Evolutionary conservation across 1,140 invertebrate species (phyloP).

Genomic region (Formica selysi): DNA sequence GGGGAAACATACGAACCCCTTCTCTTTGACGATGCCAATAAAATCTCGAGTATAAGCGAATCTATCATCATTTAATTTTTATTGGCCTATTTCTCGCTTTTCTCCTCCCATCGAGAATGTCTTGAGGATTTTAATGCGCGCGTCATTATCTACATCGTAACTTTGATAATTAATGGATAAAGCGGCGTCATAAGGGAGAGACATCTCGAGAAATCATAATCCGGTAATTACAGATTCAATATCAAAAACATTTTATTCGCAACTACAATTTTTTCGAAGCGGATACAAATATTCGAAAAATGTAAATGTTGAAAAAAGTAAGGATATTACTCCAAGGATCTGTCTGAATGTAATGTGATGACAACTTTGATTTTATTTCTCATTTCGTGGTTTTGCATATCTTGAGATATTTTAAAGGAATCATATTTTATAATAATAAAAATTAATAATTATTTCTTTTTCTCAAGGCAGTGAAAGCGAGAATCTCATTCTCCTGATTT

Average conservation of each 20-base stretch:
- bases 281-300: neutral
- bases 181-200: neutral
- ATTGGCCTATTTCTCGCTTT: neutral
- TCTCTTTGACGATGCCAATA: slow-evolving; percentile 22
- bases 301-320: neutral
- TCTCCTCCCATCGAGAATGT: neutral
- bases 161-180: slow-evolving; percentile 11
- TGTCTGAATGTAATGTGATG: neutral
- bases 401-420: neutral
- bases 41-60: slow-evolving; percentile 16
- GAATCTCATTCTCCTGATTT: no score
- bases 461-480: no score
- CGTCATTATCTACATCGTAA: neutral
- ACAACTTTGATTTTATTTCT: neutral
- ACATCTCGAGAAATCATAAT: neutral
- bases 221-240: neutral
- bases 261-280: neutral
- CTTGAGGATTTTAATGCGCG: neutral
- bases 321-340: neutral
- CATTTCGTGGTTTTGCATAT: neutral
- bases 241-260: neutral
- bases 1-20: neutral
- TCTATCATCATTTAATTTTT: slow-evolving; percentile 4
- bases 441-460: no score
- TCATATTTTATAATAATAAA: slow-evolving; percentile 2